phyloP scores from a whole-genome alignment of 2,113 vertebrate species.

The Gambusia affinis region DNA sequence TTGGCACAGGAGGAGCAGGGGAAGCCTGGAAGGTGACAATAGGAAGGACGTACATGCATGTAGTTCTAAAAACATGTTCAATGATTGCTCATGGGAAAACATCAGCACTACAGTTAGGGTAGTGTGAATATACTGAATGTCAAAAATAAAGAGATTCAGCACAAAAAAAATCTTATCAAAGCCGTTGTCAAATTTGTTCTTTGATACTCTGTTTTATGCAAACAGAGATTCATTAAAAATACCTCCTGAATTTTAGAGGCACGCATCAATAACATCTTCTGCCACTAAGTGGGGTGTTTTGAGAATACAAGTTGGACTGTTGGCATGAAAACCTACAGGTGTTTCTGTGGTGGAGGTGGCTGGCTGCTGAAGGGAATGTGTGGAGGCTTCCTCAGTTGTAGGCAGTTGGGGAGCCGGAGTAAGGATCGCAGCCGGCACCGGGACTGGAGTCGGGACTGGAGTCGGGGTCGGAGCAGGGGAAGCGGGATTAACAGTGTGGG shows the following conservation, averaged over 20 bases:
- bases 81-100: background rate
- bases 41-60: background rate
- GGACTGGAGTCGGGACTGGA: slow-evolving; percentile 43
- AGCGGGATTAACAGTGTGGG: slow-evolving; percentile 63
- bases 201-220: background rate
- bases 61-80: background rate
- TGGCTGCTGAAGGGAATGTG: slow-evolving; percentile 93
- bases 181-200: background rate
- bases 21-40: slow-evolving; percentile 82
- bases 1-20: slow-evolving; percentile 87
- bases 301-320: background rate
- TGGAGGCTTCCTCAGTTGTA: slow-evolving; percentile 85
- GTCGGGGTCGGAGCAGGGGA: slow-evolving; percentile 64
- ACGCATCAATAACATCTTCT: background rate
- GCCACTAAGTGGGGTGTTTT: background rate
- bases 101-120: background rate
- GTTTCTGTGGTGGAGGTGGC: slow-evolving; percentile 98
- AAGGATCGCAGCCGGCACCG: slow-evolving; percentile 38
- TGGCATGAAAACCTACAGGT: slow-evolving; percentile 82
- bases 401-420: slow-evolving; percentile 51
- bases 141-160: background rate
- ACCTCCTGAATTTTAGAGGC: background rate
- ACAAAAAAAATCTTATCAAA: background rate
- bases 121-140: background rate
- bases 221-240: background rate